phyloP scores from a whole-genome alignment of 2,113 vertebrate species.

The Colossoma macropomum region DNA sequence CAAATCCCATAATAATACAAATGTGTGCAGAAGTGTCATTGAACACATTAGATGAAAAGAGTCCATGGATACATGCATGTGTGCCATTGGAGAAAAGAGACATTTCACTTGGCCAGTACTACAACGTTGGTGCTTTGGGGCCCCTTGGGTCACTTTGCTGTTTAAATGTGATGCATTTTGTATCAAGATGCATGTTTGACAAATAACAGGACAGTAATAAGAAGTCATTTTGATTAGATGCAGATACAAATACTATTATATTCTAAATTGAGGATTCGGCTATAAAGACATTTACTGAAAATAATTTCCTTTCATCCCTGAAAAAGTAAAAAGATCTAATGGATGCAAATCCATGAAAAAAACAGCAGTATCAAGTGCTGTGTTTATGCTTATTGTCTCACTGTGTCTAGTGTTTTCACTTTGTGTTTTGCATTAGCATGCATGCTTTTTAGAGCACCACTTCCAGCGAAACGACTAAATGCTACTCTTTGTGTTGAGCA shows the following conservation, averaged over 20 bases:
- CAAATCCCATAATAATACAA: constrained; percentile 61
- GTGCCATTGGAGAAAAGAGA: background rate
- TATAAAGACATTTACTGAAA: background rate
- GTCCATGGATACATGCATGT: background rate
- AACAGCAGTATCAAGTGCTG: constrained; percentile 53
- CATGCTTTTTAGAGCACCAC: background rate
- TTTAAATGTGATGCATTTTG: background rate
- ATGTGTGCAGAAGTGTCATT: background rate
- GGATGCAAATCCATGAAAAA: constrained; percentile 52
- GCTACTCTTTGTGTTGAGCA: background rate
- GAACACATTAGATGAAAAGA: background rate
- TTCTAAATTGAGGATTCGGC: too few relatives aligned
- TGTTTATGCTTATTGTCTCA: constrained; percentile 28
- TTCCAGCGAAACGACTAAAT: background rate
- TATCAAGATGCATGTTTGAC: background rate
- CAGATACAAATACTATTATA: background rate
- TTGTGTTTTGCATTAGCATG: background rate
- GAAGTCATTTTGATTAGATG: background rate
- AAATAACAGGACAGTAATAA: background rate
- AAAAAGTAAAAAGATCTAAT: background rate
- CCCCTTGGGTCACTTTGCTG: too few relatives aligned
- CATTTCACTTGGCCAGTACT: background rate
- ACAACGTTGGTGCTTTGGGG: background rate
- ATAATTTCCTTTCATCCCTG: background rate
- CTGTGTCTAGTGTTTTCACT: background rate